These are phyloP conservation scores for Microctenopoma steveboyesi DNA, from an alignment of 2,797 vertebrate species.

Conservation along the genomic window DNA sequence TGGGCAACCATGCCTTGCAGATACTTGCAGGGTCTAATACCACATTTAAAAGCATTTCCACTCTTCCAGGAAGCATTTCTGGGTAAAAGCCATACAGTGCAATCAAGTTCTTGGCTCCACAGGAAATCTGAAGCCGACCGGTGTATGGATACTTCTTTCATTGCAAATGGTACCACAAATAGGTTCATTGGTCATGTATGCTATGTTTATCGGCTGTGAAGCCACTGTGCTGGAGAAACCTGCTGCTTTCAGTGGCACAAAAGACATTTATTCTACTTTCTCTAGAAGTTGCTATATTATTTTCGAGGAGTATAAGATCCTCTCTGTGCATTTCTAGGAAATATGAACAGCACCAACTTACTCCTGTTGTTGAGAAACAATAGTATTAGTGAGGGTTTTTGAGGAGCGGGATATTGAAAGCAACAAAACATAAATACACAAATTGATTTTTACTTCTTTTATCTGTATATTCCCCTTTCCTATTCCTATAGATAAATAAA, in stretches of 20 bases:
- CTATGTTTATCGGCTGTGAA: constrained; percentile 21
- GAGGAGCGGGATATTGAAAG: background rate
- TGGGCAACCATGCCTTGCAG: background rate
- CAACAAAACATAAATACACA: background rate
- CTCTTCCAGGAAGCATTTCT: constrained; percentile 22
- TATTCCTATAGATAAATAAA: no score
- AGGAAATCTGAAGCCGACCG: constrained; percentile 21
- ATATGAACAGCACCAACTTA: background rate
- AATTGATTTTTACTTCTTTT: background rate
- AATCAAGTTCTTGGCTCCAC: constrained; percentile 29
- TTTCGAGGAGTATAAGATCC: constrained; percentile 7
- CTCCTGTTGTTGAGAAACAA: background rate
- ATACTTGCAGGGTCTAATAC: constrained; percentile 19
- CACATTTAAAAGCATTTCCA: constrained; percentile 39
- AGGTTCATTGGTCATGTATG: constrained; percentile 22
- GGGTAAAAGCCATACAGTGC: constrained; percentile 15
- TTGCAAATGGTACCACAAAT: constrained; percentile 31
- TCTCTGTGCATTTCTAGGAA: constrained; percentile 10
- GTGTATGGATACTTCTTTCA: constrained; percentile 8
- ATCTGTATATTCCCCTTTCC: background rate
- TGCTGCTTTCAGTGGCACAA: constrained; percentile 5
- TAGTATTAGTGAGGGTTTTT: background rate
- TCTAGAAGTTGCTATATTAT: background rate
- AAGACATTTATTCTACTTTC: constrained; percentile 28
- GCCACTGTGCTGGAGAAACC: constrained; percentile 3